A percentile compares a stretch with the other conserved stretches of the same genome.
phyloP scores from a whole-genome alignment of 92 coral and sea anemone genomes.

The Nematostella vectensis region DNA sequence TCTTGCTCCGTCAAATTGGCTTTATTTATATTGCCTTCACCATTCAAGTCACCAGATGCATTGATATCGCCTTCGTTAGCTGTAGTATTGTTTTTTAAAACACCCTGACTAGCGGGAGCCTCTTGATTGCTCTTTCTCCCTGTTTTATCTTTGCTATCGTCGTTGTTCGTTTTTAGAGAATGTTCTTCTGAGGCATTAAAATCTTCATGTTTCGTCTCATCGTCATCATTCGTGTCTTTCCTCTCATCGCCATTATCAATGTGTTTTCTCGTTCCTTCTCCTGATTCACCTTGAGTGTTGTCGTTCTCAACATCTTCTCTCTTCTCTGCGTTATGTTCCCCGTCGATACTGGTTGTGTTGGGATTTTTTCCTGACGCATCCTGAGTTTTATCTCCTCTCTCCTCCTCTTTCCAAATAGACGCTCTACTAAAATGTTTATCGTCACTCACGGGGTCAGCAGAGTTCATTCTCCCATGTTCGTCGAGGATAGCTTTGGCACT shows the following conservation, averaged over 20 bases:
- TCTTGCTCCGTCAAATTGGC: no score
- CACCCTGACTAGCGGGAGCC: no score
- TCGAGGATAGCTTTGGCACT: slow-evolving; percentile 19
- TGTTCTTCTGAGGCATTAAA: background rate
- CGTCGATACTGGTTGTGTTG: no score
- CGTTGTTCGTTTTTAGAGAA: background rate
- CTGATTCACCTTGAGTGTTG: background rate
- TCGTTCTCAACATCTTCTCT: background rate
- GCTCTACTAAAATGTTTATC: no score
- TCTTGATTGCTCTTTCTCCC: no score
- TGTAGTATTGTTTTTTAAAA: no score
- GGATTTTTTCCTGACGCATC: no score
- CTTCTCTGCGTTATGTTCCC: background rate
- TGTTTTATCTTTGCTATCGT: background rate
- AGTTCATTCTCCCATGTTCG: slow-evolving; percentile 7
- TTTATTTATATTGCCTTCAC: slow-evolving; percentile 1
- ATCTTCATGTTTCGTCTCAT: background rate
- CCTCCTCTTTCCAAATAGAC: no score
- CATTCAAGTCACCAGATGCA: background rate
- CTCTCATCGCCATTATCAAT: background rate
- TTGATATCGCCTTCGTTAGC: background rate
- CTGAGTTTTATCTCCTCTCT: no score
- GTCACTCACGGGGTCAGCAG: background rate
- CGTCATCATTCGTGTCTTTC: background rate
- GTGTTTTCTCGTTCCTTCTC: background rate